phyloP scores from a whole-genome alignment of 2,113 vertebrate genomes.

The Entelurus aequoreus region DNA sequence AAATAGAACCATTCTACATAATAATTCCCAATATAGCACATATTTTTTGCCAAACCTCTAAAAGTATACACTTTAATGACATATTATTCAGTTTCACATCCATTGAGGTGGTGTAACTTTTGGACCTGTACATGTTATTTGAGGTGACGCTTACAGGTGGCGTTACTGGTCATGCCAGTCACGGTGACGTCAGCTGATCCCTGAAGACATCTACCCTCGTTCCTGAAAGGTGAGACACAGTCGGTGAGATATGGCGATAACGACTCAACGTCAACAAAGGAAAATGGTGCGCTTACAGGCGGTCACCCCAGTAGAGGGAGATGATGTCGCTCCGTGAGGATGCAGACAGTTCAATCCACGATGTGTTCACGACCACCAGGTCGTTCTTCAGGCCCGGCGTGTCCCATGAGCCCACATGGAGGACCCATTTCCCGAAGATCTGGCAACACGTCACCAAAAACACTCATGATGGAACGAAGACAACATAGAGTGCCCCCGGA shows the following conservation, averaged over 20 bases:
- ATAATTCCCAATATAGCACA: too few species aligned
- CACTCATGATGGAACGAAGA: neutral
- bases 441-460: conserved; percentile 4
- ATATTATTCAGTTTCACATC: too few species aligned
- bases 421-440: conserved; percentile 67
- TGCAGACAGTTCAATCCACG: conserved; percentile 59
- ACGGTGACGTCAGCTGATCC: conserved; percentile 57
- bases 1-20: too few species aligned
- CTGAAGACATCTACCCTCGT: conserved; percentile 54
- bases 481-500: too few species aligned
- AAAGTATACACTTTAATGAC: too few species aligned
- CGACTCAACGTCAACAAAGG: neutral
- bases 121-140: too few species aligned
- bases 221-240: conserved; percentile 18
- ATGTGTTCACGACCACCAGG: conserved; percentile 47
- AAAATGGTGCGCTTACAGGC: conserved; percentile 43
- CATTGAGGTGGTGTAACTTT: too few species aligned
- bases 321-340: conserved; percentile 45
- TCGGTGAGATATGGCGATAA: neutral
- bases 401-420: conserved; percentile 57
- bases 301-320: conserved; percentile 63
- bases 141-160: conserved; percentile 40
- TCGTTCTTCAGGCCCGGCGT: conserved; percentile 44
- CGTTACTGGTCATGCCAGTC: conserved; percentile 55
- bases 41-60: too few species aligned